Evolutionary conservation across 2,797 vertebrate genomes (phyloP).

Genomic region (Notolepis coatsorum): DNA sequence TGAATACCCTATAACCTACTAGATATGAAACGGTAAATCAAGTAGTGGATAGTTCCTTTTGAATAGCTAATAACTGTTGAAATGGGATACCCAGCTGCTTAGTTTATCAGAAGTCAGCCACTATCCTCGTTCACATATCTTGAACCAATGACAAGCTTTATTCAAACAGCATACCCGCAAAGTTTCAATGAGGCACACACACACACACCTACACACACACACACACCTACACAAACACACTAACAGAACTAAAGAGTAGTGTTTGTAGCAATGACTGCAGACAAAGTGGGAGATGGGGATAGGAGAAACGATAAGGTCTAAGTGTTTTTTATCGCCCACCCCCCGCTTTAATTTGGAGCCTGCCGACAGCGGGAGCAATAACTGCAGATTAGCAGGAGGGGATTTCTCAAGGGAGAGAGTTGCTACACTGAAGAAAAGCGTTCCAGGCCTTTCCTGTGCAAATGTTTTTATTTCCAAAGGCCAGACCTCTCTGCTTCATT

Average conservation of each 20-base stretch:
- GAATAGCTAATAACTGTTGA: no score
- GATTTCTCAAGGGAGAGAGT: slow-evolving; percentile 81
- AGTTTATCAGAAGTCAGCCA: no score
- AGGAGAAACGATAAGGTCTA: slow-evolving; percentile 63
- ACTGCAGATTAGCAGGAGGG: slow-evolving; percentile 85
- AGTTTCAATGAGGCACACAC: slow-evolving; percentile 10
- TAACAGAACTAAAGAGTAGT: slow-evolving; percentile 26
- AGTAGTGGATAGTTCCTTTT: no score
- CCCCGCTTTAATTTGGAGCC: slow-evolving; percentile 83
- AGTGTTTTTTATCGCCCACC: slow-evolving; percentile 71
- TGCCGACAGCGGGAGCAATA: slow-evolving; percentile 84
- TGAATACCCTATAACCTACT: no score
- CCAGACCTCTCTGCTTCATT: slow-evolving; percentile 81
- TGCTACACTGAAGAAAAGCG: slow-evolving; percentile 73
- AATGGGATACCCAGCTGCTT: no score
- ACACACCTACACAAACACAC: neutral
- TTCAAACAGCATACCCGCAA: neutral
- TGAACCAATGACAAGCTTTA: neutral
- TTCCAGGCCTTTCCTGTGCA: slow-evolving; percentile 76
- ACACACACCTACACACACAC: neutral
- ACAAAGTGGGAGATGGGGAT: slow-evolving; percentile 42
- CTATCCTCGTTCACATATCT: no score
- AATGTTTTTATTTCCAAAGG: slow-evolving; percentile 84
- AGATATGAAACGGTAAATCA: no score
- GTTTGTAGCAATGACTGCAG: slow-evolving; percentile 59